phyloP scores from a whole-genome alignment of 2,113 vertebrate species.

The Pelecanus crispus region DNA sequence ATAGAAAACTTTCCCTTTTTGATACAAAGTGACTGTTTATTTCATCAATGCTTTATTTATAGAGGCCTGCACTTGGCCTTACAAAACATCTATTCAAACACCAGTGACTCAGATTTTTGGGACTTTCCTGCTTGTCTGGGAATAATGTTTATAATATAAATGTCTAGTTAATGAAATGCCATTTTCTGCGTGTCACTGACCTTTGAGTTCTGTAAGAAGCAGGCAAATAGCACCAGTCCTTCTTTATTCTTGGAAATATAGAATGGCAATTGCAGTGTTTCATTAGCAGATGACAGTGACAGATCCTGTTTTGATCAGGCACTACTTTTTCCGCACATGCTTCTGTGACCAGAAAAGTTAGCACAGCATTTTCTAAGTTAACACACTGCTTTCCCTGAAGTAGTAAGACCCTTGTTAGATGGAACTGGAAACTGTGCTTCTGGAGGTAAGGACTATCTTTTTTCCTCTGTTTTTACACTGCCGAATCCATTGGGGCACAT shows the following conservation, averaged over 20 bases:
- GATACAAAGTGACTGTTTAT: slow-evolving; percentile 38
- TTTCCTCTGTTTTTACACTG: neutral
- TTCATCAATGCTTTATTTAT: slow-evolving; percentile 67
- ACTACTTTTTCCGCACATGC: neutral
- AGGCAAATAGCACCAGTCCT: neutral
- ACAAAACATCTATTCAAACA: slow-evolving; percentile 69
- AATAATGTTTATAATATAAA: slow-evolving; percentile 55
- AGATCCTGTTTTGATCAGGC: neutral
- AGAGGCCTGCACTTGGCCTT: slow-evolving; percentile 17
- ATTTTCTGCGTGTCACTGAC: slow-evolving; percentile 33
- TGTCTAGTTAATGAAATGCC: slow-evolving; percentile 35
- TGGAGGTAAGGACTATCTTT: neutral
- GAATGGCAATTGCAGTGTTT: neutral
- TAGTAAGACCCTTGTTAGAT: neutral
- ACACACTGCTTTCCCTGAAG: neutral
- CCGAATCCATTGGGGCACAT: accelerated
- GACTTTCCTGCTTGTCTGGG: slow-evolving; percentile 64
- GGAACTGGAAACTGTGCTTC: neutral
- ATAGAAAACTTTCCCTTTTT: slow-evolving; percentile 18
- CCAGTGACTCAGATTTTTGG: slow-evolving; percentile 64
- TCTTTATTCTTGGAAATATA: neutral
- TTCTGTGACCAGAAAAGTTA: neutral
- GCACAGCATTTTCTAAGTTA: neutral
- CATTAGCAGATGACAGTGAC: neutral
- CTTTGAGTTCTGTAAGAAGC: slow-evolving; percentile 23